Conservation (phyloP, 2,888 invertebrate genomes). For the Aricia artaxerxes region DNA sequence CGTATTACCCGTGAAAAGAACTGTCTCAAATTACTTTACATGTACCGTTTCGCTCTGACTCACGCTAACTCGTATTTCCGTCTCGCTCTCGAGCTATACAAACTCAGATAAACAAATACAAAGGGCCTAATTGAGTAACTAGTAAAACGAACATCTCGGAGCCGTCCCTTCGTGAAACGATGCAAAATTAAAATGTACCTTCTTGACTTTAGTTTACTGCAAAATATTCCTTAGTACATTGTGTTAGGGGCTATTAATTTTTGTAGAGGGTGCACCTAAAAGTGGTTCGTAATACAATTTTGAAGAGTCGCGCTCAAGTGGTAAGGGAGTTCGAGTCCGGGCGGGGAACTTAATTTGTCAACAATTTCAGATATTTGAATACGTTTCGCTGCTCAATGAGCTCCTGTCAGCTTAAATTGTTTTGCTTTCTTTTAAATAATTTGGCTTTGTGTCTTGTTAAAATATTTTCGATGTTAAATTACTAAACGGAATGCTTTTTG, state of each 20-base stretch:
- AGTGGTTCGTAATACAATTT: constrained; percentile 58
- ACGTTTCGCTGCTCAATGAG: constrained; percentile 77
- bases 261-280: constrained; percentile 32
- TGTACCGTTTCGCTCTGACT: constrained; percentile 51
- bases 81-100: constrained; percentile 68
- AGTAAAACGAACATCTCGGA: constrained; percentile 78
- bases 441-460: constrained; percentile 45
- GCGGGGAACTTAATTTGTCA: constrained; percentile 80
- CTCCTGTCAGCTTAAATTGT: constrained; percentile 78
- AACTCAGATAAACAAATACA: constrained; percentile 81
- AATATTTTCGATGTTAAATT: constrained; percentile 41
- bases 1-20: constrained; percentile 80
- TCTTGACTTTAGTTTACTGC: constrained; percentile 34
- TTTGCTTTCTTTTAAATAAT: constrained; percentile 69
- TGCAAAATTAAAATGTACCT: constrained; percentile 47
- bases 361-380: constrained; percentile 81
- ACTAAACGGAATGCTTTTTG: constrained; percentile 31
- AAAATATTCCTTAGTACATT: constrained; percentile 47
- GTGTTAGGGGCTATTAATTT: constrained; percentile 39
- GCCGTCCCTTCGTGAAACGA: constrained; percentile 69
- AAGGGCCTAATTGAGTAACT: constrained; percentile 82
- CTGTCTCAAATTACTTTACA: constrained; percentile 79
- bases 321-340: constrained; percentile 72
- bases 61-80: constrained; percentile 42
- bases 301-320: constrained; percentile 72